Evolutionary conservation across 2,888 invertebrate species (phyloP).

Genomic region (Pyrocoelia pectoralis): DNA sequence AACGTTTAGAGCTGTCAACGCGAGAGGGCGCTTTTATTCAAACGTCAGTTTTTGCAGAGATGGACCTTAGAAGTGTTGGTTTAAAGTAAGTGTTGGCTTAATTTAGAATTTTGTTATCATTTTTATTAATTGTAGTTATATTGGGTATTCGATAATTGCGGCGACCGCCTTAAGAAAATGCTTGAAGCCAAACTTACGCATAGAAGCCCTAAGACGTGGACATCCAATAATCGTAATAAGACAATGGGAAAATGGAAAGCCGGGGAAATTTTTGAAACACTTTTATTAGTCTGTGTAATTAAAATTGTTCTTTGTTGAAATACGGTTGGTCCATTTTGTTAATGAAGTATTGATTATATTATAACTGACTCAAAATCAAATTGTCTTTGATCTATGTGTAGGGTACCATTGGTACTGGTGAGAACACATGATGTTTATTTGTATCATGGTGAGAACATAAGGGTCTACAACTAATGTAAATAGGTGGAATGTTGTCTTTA

Average conservation of each 20-base stretch:
- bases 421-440: no score
- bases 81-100: neutral
- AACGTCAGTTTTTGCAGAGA: neutral
- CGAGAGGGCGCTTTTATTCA: neutral
- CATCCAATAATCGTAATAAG: conserved; percentile 41
- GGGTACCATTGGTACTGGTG: no score
- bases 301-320: no score
- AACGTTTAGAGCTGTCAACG: neutral
- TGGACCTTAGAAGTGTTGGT: neutral
- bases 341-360: no score
- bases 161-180: conserved; percentile 45
- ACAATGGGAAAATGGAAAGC: conserved; percentile 36
- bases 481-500: no score
- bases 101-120: conserved; percentile 4
- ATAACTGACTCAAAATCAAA: no score
- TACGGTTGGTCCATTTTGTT: no score
- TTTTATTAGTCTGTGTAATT: no score
- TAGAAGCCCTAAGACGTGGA: conserved; percentile 37
- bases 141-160: conserved; percentile 47
- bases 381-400: no score
- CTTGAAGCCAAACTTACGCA: conserved; percentile 43
- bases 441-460: no score
- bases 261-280: neutral
- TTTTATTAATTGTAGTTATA: conserved; percentile 40
- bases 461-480: no score